A percentile compares a stretch with the other conserved stretches of the same genome.
These are phyloP conservation scores for Pristionchus mayeri DNA, from an alignment of 2,888 invertebrate genomes.

Conservation along the genomic window DNA sequence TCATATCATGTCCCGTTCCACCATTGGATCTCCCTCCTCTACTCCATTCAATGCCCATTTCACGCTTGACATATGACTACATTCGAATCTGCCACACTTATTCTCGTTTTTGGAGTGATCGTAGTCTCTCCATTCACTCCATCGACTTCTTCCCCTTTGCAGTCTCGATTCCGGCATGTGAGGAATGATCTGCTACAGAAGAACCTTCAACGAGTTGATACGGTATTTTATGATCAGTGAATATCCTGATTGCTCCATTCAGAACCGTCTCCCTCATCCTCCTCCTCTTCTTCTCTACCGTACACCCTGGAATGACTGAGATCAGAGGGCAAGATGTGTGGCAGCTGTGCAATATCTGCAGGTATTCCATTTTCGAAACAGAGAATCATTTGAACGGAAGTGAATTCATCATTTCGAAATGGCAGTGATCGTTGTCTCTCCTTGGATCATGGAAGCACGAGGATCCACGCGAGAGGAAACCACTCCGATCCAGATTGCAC, in stretches of 20 bases:
- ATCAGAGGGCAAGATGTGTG: slow-evolving; percentile 6
- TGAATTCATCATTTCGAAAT: background rate
- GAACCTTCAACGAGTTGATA: background rate
- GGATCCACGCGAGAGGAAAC: slow-evolving; percentile 5
- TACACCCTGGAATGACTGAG: slow-evolving; percentile 13
- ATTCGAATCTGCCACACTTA: background rate
- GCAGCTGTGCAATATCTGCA: slow-evolving; percentile 44
- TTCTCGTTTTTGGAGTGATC: background rate
- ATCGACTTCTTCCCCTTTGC: background rate
- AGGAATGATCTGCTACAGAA: background rate
- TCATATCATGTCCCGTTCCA: slow-evolving; percentile 6
- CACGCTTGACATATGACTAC: background rate
- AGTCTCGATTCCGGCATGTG: slow-evolving; percentile 32
- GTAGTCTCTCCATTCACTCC: background rate
- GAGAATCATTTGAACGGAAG: background rate
- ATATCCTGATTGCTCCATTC: background rate
- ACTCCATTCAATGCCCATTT: slow-evolving; percentile 8
- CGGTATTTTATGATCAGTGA: background rate
- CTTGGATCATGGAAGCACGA: background rate
- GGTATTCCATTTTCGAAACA: background rate
- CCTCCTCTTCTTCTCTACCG: background rate
- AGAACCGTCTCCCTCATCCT: background rate
- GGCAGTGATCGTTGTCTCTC: background rate
- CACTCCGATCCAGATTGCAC: slow-evolving; percentile 7
- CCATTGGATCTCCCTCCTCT: slow-evolving; percentile 11